Evolutionary conservation across 2,888 invertebrate species (phyloP), one percentile per base, ranked within the genome.

Genomic region (Trilocha varians): DNA sequence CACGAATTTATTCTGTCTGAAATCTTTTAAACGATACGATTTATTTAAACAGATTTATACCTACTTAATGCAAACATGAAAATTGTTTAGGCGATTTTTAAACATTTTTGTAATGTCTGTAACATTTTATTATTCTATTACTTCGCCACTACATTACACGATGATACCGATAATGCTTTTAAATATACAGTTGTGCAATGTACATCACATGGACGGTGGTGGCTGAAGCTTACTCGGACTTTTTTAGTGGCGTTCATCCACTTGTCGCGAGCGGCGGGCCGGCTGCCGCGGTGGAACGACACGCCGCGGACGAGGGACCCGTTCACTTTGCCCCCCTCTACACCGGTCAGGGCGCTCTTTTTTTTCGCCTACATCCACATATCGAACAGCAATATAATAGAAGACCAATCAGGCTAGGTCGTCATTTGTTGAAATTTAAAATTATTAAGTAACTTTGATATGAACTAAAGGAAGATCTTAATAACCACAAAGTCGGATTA

Each of bases 171-270:
- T 34, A 36, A 38, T 35, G 14, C 14, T 3, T 6, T 6, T 9
- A 25, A 9, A 25, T 40, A 46, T 16, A 46, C 41, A 39, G 13
- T 43, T 38, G 46, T 34, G 39, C 37, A n/a, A n/a, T n/a, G n/a
- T n/a, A n/a, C n/a, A n/a, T n/a, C n/a, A n/a, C n/a, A 6, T 18
- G 18, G 18, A 18, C 11, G 35, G 47, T 49, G 49, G 46, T 53
- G 42, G 59, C 60, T 45, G 46, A 57, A 61, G 66, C 92, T 91
- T 91, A 93, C 92, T 88, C 91, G 90, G 77, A 91, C 91, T 89
- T 90, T 92, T 65, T 91, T 90, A 70, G 91, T 90, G 73, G 90
- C 90, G 52, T 73, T 88, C 67, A 88, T 89, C 91, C 92, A 91
- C 65, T 89, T 88, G 65, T 89, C 89, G 51, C 68, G 65, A 11